A percentile compares a stretch with the other conserved stretches of the same genome.
These are phyloP conservation scores for Pseudotriccus pelzelni DNA, from an alignment of 2,797 vertebrate genomes.

Conservation along the genomic window DNA sequence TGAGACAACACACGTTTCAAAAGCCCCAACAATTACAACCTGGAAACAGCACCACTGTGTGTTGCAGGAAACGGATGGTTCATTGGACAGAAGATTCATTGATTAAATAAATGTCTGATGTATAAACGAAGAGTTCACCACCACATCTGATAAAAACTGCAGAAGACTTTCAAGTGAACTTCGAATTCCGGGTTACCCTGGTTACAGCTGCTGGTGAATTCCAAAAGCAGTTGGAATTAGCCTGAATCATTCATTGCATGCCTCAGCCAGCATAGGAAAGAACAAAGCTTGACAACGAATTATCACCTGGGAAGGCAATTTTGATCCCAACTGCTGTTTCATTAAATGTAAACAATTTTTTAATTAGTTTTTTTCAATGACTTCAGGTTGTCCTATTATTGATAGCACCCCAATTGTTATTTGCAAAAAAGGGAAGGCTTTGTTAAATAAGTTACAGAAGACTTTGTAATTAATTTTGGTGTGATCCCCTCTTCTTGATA, in stretches of 20 bases:
- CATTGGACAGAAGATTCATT: not conserved
- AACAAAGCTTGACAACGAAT: not conserved
- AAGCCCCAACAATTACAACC: not conserved
- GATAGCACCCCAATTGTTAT: not conserved
- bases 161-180: not conserved
- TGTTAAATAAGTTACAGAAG: constrained; percentile 39
- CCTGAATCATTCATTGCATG: not conserved
- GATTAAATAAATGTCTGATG: not conserved
- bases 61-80: not conserved
- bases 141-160: not conserved
- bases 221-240: not conserved
- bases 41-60: not conserved
- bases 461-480: constrained; percentile 50
- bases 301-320: constrained; percentile 9
- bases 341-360: constrained; percentile 49
- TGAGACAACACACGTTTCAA: not conserved
- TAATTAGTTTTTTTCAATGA: constrained; percentile 33
- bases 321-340: constrained; percentile 14
- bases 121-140: not conserved
- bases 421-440: constrained; percentile 6
- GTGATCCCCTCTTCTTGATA: constrained; percentile 7
- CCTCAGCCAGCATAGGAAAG: not conserved
- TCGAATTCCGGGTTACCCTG: constrained; percentile 6
- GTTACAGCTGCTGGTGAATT: not conserved
- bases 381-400: constrained; percentile 15